These are phyloP conservation scores for Tautogolabrus adspersus DNA, from an alignment of 2,113 vertebrate genomes.

Conservation along the genomic window DNA sequence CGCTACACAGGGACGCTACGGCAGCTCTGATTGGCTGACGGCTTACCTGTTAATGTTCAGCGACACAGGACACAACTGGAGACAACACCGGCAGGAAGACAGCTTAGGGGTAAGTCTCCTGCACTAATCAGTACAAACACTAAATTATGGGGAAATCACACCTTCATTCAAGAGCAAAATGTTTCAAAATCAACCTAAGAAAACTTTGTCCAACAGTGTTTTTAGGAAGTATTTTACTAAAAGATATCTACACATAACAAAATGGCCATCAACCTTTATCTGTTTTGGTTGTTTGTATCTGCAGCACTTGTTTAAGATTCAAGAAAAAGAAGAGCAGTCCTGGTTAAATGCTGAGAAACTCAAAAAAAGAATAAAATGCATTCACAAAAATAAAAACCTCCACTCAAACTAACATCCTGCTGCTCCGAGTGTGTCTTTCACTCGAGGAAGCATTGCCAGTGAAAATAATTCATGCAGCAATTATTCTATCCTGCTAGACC, in stretches of 20 bases:
- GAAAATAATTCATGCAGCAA: neutral
- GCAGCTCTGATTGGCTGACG: slow-evolving; percentile 94
- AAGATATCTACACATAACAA: too few species aligned
- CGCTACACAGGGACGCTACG: slow-evolving; percentile 93
- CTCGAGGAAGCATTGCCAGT: neutral
- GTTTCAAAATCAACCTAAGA: neutral
- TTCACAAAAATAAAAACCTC: neutral
- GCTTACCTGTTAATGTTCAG: slow-evolving; percentile 93
- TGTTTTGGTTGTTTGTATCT: too few species aligned
- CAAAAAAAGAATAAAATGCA: too few species aligned
- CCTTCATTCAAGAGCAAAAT: neutral
- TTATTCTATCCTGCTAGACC: neutral
- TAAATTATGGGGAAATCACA: neutral
- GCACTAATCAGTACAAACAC: neutral
- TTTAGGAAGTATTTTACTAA: too few species aligned
- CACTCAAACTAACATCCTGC: neutral
- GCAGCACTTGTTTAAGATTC: too few species aligned
- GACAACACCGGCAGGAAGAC: slow-evolving; percentile 92
- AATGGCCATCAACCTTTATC: too few species aligned
- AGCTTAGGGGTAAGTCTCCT: slow-evolving; percentile 88
- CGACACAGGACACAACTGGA: slow-evolving; percentile 94
- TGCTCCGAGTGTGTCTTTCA: neutral
- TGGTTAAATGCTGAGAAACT: too few species aligned
- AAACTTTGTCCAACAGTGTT: too few species aligned
- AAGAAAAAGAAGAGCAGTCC: too few species aligned